Base-by-base conservation (phyloP, 2,797 vertebrate species). In the Selene dorsalis region DNA sequence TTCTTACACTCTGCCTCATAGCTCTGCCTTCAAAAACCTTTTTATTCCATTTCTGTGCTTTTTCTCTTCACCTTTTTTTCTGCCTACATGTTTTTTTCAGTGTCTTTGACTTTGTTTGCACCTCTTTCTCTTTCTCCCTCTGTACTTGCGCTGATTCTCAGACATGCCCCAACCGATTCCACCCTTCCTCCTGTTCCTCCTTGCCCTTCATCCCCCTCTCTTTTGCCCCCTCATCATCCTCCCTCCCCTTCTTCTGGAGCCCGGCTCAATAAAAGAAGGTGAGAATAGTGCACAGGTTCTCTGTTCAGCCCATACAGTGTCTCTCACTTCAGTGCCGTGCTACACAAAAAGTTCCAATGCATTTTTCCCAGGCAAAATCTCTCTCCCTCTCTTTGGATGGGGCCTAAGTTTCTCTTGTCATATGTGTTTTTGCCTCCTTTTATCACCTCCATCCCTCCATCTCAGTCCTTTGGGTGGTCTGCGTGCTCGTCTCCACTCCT, bases 401-500 rank as follows among this genome's bases (percentile, higher is more conserved):
- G 32, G n/a, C 66, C 28, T 59, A n/a, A 58, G 7, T 79, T 73
- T 79, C 50, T 75, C 62, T 79, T 47, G 84, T 80, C 60, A 78
- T 72, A 53, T 66, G n/a, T 75, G 65, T 41, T 69, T 84, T 65
- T 88, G 22, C 77, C 53, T 69, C 62, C 64, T 77, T 57, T 76
- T 67, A 79, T 53, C 67, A 65, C 61, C 24, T 73, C 28, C 77
- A 48, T 68, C 30, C 67, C 38, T 87, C 57, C 91, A 92, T 73
- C 77, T 95, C 92, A 95, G 93, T 77, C 88, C 95, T 93, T 86
- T 95, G 93, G 97, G 94, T 91, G 95, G 96, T 93, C 95, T 99
- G 73, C 96, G 97, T 87, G 97, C 96, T 93, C 96, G 97, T 87
- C 96, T 99, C 86, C 96, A 94, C 89, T 97, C 97, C 91, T 98